Evolutionary conservation across 2,113 vertebrate genomes (phyloP), one percentile per base, ranked within the genome.

Genomic region (Limanda limanda): DNA sequence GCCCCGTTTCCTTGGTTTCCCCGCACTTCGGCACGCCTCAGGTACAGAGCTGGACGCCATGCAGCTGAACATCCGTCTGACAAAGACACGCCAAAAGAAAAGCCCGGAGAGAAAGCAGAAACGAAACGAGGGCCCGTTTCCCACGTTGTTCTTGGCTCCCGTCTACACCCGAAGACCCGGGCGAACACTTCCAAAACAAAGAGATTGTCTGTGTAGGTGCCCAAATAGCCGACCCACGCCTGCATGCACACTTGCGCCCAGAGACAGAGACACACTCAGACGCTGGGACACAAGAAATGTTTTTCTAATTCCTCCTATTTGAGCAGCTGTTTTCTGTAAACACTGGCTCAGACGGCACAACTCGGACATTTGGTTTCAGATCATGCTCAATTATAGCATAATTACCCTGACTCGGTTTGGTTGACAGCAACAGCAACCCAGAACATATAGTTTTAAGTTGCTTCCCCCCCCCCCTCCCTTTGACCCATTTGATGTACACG

Each of bases 161-260:
- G 56, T 66, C 70, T 57, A 64, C 79, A 87, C 85, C 86, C 51
- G 35, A 87, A 86, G 84, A 90, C 86, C 89, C 81, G 74, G 86
- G 76, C 77, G 78, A 92, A 91, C 82, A 90, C 89, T 88, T 93
- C 89, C 91, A 94, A 93, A 90, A 93, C 92, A 94, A 94, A 94
- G 92, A 92, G 81, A 92, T 92, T 90, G 92, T 93, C 89, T 94
- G 91, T 93, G 86, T 89, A 78, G 87, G 86, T 91, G 88, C 91
- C 89, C 90, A 91, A 90, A 92, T 67, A 82, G 78, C 86, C 81
- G 84, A 54, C 81, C 86, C 87, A 90, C 82, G 76, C 89, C 77
- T 31, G 31, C 1, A 31, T 31, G 31, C 31, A 31, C 31, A 31
- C 31, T 31, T 31, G 31, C 31, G 6, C 31, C 6, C 31, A 31